Evolutionary conservation across 2,888 invertebrate genomes (phyloP).

Genomic region (Crocallis elinguaria): DNA sequence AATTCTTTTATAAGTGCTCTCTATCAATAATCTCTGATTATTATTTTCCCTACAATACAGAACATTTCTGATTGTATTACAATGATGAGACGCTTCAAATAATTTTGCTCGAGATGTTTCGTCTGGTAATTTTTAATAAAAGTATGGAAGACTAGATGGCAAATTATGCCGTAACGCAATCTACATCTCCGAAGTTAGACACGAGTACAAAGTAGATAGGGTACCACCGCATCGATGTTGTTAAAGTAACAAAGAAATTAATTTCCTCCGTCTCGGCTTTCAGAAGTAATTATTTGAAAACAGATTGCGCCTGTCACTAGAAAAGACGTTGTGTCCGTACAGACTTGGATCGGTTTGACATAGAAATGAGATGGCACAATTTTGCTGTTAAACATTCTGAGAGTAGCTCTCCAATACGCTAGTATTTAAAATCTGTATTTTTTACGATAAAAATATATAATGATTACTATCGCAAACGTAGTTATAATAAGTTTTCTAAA

Average conservation of each 20-base stretch:
- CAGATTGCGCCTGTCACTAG: slow-evolving; percentile 77
- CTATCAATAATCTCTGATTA: no score
- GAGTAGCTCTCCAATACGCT: not conserved
- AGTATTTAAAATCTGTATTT: not conserved
- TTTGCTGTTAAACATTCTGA: not conserved
- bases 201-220: slow-evolving; percentile 40
- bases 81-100: not conserved
- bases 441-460: no score
- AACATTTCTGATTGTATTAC: not conserved
- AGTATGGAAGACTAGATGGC: slow-evolving; percentile 17
- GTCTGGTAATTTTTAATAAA: slow-evolving; percentile 15
- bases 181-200: slow-evolving; percentile 31
- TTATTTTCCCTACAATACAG: not conserved
- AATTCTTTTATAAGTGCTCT: no score
- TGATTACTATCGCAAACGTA: no score
- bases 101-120: not conserved
- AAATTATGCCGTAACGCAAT: slow-evolving; percentile 27
- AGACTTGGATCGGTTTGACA: slow-evolving; percentile 38
- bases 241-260: slow-evolving; percentile 75
- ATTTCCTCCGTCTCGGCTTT: slow-evolving; percentile 75
- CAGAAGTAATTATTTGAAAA: slow-evolving; percentile 80
- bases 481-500: no score
- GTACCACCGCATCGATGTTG: slow-evolving; percentile 56
- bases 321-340: slow-evolving; percentile 51
- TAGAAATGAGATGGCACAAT: not conserved